Base-by-base conservation (phyloP, 2,797 vertebrate genomes). In the Ispidina picta region DNA sequence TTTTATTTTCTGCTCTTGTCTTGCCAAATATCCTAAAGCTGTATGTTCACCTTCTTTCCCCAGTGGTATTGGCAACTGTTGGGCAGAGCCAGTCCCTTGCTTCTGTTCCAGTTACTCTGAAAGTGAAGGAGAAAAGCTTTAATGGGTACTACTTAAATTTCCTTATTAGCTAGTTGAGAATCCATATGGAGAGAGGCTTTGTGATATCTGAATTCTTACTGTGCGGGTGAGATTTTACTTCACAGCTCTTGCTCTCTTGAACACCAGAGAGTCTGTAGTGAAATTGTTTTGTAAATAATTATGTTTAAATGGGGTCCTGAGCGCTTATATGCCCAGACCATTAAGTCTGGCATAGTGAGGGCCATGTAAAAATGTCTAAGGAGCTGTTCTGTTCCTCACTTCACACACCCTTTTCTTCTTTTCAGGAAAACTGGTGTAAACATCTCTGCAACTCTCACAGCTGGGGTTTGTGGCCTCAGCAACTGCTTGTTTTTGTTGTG, bases 1-100 rank as follows among this genome's bases (percentile, higher is more conserved):
- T 39, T 58, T 68, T 82, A 65, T 70, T 94, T 88, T 78, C 78
- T 66, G 71, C 48, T 74, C 11, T 8, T 22, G 12, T 44, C 69
- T 60, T 87, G 76, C 82, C 87, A 83, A 70, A 69, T 73, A 63
- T 23, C 83, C 87, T 76, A 39, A 66, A 92, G 85, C 68, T 76
- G 0, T 59, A 1, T 6, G 56, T 73, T 82, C 59, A 63, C 80
- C 89, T 86, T 52, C 14, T 41, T 82, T 76, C 31, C 35, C 39
- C 48, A 29, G 56, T 35, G 3, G 44, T 8, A 8, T 0, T 51
- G 51, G 76, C 63, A 83, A 35, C 44, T 46, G 14, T 18, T 48
- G 44, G 66, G 26, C 46, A 68, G 52, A 69, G 72, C 44, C 64
- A 15, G 48, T 29, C 43, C 26, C 33, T 48, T 55, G 43, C 55